Evolutionary conservation across 2,797 vertebrate genomes (phyloP).

Genomic region (Melanotaenia maccullochi): DNA sequence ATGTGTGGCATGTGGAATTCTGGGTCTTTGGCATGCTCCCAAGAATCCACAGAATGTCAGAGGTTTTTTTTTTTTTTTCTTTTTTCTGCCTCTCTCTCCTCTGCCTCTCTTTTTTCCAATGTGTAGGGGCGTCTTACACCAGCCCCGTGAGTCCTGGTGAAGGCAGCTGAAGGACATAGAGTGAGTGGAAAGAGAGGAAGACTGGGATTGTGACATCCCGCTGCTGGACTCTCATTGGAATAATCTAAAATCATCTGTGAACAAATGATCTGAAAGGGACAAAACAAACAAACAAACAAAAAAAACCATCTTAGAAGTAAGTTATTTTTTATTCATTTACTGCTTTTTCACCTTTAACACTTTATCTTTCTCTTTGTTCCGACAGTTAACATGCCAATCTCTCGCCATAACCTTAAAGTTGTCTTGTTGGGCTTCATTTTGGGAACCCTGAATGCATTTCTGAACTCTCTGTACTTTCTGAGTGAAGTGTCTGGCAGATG

Average conservation of each 20-base stretch:
- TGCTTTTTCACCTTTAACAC: neutral
- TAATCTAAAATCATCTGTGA: slow-evolving; percentile 55
- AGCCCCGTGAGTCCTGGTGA: slow-evolving; percentile 81
- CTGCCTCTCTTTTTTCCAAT: slow-evolving; percentile 62
- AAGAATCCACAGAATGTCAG: slow-evolving; percentile 95
- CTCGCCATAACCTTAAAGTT: neutral
- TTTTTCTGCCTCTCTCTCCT: slow-evolving; percentile 20
- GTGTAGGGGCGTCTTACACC: slow-evolving; percentile 93
- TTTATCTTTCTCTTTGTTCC: neutral
- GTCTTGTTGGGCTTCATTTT: slow-evolving; percentile 6
- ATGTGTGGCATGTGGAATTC: slow-evolving; percentile 93
- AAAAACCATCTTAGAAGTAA: slow-evolving; percentile 62
- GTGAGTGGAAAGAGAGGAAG: slow-evolving; percentile 37
- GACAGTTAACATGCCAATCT: neutral
- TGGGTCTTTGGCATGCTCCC: slow-evolving; percentile 92
- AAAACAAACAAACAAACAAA: neutral
- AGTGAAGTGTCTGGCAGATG: slow-evolving; percentile 78
- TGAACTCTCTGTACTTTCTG: slow-evolving; percentile 47
- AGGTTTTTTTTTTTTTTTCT: slow-evolving; percentile 62
- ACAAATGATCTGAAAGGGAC: slow-evolving; percentile 78
- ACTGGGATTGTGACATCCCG: slow-evolving; percentile 51
- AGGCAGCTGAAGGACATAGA: slow-evolving; percentile 57
- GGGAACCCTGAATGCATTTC: neutral
- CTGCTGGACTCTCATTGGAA: slow-evolving; percentile 61
- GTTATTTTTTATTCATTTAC: slow-evolving; percentile 18